Percentiles rank a stretch among this genome's conserved stretches.
phyloP scores from a whole-genome alignment of 2,113 vertebrate species.

The Pseudorectes ferrugineus region DNA sequence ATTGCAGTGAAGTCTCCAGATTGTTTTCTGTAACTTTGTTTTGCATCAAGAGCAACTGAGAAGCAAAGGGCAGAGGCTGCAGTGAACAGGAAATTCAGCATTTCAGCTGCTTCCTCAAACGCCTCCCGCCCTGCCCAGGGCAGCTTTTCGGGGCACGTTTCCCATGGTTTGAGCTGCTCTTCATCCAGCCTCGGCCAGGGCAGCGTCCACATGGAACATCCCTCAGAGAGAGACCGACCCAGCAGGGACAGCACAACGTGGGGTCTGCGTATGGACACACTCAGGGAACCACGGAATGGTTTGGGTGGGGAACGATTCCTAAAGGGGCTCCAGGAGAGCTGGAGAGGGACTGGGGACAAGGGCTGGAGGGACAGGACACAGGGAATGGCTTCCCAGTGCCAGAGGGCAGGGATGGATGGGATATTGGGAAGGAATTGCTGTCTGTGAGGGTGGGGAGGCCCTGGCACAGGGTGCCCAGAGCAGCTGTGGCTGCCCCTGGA shows the following conservation, averaged over 20 bases:
- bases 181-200: neutral
- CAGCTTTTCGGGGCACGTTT: neutral
- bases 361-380: rapidly evolving
- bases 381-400: neutral
- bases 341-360: neutral
- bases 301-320: neutral
- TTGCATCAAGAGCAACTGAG: neutral
- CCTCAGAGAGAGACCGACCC: neutral
- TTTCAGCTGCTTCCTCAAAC: neutral
- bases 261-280: neutral
- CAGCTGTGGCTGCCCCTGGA: neutral
- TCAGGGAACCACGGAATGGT: neutral
- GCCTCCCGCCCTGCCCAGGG: neutral
- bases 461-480: neutral
- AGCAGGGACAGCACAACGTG: neutral
- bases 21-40: neutral
- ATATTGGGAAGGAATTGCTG: neutral
- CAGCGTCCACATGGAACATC: neutral
- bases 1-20: neutral
- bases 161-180: neutral
- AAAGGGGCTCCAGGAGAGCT: neutral
- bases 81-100: neutral
- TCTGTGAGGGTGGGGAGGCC: neutral
- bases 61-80: neutral
- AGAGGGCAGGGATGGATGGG: neutral